A percentile compares a stretch with the other conserved stretches of the same genome.
These are phyloP conservation scores for Scatophagus argus DNA, from an alignment of 2,113 vertebrate species.

Conservation along the genomic window DNA sequence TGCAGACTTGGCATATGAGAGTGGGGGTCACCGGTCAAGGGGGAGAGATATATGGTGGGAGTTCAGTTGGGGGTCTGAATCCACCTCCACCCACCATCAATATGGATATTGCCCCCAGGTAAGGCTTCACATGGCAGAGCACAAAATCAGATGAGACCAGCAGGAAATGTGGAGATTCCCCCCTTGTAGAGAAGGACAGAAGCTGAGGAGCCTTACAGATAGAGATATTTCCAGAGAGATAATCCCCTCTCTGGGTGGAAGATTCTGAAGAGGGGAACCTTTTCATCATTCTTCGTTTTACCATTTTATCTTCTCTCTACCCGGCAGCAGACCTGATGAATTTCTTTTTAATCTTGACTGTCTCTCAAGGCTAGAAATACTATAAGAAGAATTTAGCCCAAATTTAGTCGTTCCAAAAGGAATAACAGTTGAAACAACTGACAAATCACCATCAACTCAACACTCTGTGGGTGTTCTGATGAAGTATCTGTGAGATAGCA, in stretches of 20 bases:
- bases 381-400: background rate
- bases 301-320: conserved; percentile 40
- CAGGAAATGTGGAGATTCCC: conserved; percentile 14
- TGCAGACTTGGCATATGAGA: background rate
- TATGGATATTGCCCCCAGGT: conserved; percentile 19
- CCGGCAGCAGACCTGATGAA: conserved; percentile 28
- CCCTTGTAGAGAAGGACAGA: conserved; percentile 32
- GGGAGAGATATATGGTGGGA: conserved; percentile 31
- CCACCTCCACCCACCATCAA: background rate
- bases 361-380: conserved; percentile 34
- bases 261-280: conserved; percentile 47
- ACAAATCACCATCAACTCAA: background rate
- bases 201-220: conserved; percentile 49
- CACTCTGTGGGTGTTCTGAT: background rate
- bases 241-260: conserved; percentile 50
- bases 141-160: conserved; percentile 38
- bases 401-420: conserved; percentile 10
- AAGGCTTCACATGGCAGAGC: background rate
- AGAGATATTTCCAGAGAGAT: conserved; percentile 59
- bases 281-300: conserved; percentile 61
- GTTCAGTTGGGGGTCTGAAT: conserved; percentile 25
- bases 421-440: background rate
- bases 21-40: conserved; percentile 4
- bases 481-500: background rate
- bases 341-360: conserved; percentile 20